A percentile compares a stretch with the other conserved stretches of the same genome.
phyloP scores from a whole-genome alignment of 1,140 invertebrate genomes.

The Trichogramma pretiosum region DNA sequence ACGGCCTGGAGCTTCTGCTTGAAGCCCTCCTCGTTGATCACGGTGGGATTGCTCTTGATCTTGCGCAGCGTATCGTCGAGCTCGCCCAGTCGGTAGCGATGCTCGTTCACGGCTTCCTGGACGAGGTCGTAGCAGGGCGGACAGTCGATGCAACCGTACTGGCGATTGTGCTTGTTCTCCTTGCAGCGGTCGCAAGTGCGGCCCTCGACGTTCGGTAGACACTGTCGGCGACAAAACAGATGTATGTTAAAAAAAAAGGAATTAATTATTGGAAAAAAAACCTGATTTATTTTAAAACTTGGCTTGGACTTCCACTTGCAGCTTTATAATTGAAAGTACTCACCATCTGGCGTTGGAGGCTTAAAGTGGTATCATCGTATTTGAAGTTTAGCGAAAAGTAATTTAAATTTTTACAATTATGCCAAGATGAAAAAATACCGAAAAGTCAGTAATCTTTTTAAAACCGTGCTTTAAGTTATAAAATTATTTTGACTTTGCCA shows the following conservation, averaged over 20 bases:
- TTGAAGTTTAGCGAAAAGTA: too few relatives aligned
- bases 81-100: conserved; percentile 65
- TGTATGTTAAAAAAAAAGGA: conserved; percentile 4
- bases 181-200: conserved; percentile 84
- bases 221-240: conserved; percentile 38
- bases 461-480: too few relatives aligned
- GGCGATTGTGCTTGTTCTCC: conserved; percentile 82
- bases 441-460: too few relatives aligned
- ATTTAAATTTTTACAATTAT: too few relatives aligned
- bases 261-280: too few relatives aligned
- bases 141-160: conserved; percentile 80
- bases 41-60: conserved; percentile 65
- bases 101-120: conserved; percentile 74
- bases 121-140: conserved; percentile 90
- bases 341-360: too few relatives aligned
- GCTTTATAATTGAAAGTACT: too few relatives aligned
- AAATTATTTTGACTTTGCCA: too few relatives aligned
- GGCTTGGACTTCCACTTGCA: too few relatives aligned
- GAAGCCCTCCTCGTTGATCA: conserved; percentile 78
- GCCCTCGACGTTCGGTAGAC: conserved; percentile 85
- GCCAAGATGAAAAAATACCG: too few relatives aligned
- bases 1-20: conserved; percentile 65
- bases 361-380: too few relatives aligned
- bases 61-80: conserved; percentile 60
- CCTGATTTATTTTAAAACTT: too few relatives aligned